A percentile compares a stretch with the other conserved stretches of the same genome.
Evolutionary conservation across 2,888 invertebrate species (phyloP).

Genomic region (Melanotus villosus): DNA sequence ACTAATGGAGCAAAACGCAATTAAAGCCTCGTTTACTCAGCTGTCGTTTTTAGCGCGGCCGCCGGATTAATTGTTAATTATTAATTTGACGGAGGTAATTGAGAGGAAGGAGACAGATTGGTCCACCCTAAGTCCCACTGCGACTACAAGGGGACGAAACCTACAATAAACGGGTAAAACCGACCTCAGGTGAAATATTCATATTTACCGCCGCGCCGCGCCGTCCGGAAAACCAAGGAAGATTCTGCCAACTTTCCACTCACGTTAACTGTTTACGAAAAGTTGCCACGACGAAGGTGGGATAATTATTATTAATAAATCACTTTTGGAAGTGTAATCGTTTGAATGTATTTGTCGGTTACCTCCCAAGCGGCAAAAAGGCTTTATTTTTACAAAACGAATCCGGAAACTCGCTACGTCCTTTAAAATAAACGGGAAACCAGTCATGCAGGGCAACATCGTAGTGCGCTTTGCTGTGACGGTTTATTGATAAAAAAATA

Average conservation of each 20-base stretch:
- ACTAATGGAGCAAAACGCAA: slow-evolving; percentile 57
- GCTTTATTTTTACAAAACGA: too few species aligned
- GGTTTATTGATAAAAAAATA: slow-evolving; percentile 19
- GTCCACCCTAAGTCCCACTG: slow-evolving; percentile 21
- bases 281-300: neutral
- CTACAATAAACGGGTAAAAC: slow-evolving; percentile 9
- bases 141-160: slow-evolving; percentile 29
- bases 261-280: slow-evolving; percentile 7
- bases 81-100: slow-evolving; percentile 65
- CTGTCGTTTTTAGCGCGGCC: slow-evolving; percentile 62
- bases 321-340: too few species aligned
- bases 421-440: neutral
- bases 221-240: neutral
- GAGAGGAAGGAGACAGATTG: slow-evolving; percentile 60
- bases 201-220: slow-evolving; percentile 3
- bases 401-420: neutral
- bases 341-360: too few species aligned
- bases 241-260: slow-evolving; percentile 1
- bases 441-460: slow-evolving; percentile 1
- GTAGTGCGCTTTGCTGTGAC: neutral
- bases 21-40: slow-evolving; percentile 64
- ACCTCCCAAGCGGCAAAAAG: too few species aligned
- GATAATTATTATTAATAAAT: too few species aligned
- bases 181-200: slow-evolving; percentile 20
- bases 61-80: slow-evolving; percentile 66